phyloP scores from a whole-genome alignment of 2,888 invertebrate genomes.

The Catonia carolina region DNA sequence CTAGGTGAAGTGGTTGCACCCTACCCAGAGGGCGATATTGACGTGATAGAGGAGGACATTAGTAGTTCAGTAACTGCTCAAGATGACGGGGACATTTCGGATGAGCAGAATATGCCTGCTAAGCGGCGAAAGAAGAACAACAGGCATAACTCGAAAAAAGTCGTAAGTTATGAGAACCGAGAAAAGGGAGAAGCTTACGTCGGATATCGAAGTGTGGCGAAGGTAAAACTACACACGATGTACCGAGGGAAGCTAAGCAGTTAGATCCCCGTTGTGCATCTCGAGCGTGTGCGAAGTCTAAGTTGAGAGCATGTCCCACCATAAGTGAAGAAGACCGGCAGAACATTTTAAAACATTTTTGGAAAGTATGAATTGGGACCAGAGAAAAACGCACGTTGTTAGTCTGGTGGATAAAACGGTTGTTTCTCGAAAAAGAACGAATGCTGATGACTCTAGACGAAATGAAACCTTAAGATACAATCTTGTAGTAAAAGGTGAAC shows the following conservation, averaged over 20 bases:
- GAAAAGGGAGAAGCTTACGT: conserved; percentile 17
- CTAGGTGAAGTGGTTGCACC: too few species aligned
- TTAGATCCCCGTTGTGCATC: conserved; percentile 6
- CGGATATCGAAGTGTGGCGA: conserved; percentile 15
- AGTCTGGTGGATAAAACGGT: conserved; percentile 12
- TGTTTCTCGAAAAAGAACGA: conserved; percentile 14
- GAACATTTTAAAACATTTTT: conserved; percentile 12
- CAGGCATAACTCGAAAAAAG: conserved; percentile 11
- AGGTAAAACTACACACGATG: conserved; percentile 16
- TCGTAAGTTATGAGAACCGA: conserved; percentile 5
- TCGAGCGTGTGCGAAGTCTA: conserved; percentile 8
- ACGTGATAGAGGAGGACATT: too few species aligned
- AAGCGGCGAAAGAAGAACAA: conserved; percentile 10
- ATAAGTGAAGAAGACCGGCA: conserved; percentile 17
- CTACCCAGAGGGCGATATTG: too few species aligned
- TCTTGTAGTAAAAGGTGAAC: conserved; percentile 10
- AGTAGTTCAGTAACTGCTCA: too few species aligned
- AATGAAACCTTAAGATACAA: conserved; percentile 14
- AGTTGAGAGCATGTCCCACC: conserved; percentile 5
- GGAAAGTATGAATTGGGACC: conserved; percentile 17
- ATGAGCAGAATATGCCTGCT: too few species aligned
- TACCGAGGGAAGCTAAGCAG: conserved; percentile 11
- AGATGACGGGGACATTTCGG: too few species aligned
- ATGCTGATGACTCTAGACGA: conserved; percentile 12
- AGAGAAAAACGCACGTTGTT: conserved; percentile 15